Conservation (phyloP, 64 coral and sea anemone species). For the Montipora sp. region DNA sequence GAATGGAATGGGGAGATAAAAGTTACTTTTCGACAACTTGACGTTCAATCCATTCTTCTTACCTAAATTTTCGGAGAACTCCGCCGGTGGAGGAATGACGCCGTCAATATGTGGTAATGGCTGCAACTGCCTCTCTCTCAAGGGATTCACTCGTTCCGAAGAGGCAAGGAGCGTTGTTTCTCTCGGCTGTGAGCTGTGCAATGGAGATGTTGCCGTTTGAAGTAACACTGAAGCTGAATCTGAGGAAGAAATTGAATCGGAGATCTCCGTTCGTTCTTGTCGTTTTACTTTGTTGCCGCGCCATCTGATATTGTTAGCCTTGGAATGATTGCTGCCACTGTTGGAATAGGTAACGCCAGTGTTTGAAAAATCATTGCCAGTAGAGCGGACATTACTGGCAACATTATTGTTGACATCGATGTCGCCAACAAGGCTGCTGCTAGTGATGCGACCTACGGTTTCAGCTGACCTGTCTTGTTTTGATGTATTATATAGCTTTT, state of each 20-base stretch:
- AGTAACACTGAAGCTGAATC: too few relatives aligned
- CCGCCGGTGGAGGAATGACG: conserved; percentile 5
- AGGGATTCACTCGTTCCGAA: neutral
- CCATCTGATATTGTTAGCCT: neutral
- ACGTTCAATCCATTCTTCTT: neutral
- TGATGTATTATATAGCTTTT: neutral
- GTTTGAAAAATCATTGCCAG: neutral
- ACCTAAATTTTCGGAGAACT: conserved; percentile 23
- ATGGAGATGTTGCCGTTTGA: neutral
- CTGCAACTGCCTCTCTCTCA: conserved; percentile 17
- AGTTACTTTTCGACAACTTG: too few relatives aligned
- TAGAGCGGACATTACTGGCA: neutral
- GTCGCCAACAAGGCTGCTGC: neutral
- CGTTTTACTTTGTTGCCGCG: neutral
- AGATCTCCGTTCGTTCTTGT: neutral
- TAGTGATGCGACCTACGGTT: neutral
- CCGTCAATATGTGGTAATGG: conserved; percentile 34
- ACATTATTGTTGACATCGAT: neutral
- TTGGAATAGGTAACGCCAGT: neutral
- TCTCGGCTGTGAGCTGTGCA: neutral
- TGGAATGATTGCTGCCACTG: neutral
- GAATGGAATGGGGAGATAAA: too few relatives aligned
- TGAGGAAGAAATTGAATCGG: neutral
- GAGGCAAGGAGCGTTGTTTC: neutral
- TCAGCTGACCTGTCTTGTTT: neutral